Conservation (phyloP, 2,797 vertebrate species). For the Bradypus variegatus region DNA sequence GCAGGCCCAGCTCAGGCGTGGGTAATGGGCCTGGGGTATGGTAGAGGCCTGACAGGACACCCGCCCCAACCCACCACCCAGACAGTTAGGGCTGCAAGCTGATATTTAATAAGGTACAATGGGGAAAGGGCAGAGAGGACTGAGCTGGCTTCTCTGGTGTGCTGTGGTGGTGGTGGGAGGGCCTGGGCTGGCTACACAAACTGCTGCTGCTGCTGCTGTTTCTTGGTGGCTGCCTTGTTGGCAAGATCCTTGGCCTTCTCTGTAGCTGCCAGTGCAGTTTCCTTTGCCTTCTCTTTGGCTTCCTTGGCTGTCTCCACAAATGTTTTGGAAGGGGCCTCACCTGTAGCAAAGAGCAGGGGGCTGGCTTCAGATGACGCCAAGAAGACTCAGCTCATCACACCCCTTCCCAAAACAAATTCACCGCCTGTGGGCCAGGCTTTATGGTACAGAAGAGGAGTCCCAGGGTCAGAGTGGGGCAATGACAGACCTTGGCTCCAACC, state of each 20-base stretch:
- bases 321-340: slow-evolving; percentile 88
- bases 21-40: neutral
- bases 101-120: slow-evolving; percentile 75
- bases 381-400: neutral
- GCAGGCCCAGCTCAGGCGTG: neutral
- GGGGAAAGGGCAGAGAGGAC: slow-evolving; percentile 15
- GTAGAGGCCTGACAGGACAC: neutral
- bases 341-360: slow-evolving; percentile 68
- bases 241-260: slow-evolving; percentile 97
- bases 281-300: slow-evolving; percentile 90
- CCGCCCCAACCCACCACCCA: neutral
- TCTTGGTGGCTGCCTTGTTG: slow-evolving; percentile 86
- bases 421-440: neutral
- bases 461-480: neutral
- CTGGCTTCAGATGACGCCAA: slow-evolving; percentile 10
- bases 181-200: slow-evolving; percentile 31
- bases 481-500: neutral
- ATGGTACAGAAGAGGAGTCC: neutral
- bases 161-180: slow-evolving; percentile 54
- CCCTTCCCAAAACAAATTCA: neutral
- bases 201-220: slow-evolving; percentile 84
- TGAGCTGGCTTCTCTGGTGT: slow-evolving; percentile 48
- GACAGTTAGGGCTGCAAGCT: slow-evolving; percentile 29
- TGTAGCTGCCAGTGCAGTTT: slow-evolving; percentile 92
- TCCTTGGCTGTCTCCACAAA: slow-evolving; percentile 87